Evolutionary conservation across 2,797 vertebrate genomes (phyloP), one percentile per base, ranked within the genome.

Genomic region (Naso thynnoides): DNA sequence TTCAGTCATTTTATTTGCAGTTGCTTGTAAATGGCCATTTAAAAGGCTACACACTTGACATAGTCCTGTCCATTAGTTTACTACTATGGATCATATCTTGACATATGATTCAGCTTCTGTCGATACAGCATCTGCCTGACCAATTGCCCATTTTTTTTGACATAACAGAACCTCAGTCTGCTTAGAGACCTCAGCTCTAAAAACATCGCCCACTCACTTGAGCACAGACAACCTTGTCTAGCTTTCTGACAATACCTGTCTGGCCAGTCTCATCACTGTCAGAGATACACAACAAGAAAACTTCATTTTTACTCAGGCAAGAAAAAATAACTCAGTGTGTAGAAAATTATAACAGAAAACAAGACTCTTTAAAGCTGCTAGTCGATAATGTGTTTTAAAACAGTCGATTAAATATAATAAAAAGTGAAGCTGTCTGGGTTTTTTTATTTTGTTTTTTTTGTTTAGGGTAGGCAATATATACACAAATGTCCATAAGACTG

Each of bases 141-240:
- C 7, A 27, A 13, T 38, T 21, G 3, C 21, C 21, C 59, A 29
- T 16, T 5, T 6, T 27, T 36, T 63, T 23, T 9, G 21, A 60
- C 44, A 56, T 6, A 56, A 47, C 52, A 27, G 18, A 53, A 18
- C 13, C 14, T 23, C 9, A 56, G 42, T 56, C 50, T 39, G 55
- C 44, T 64, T 14, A 49, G 26, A 58, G 31, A 53, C 29, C 42
- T 59, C 18, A 18, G 19, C 33, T 55, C 38, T 45, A 6, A 21
- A 36, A 56, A 52, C 14, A 21, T 10, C 27, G 4, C 38, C 61
- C 31, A 71, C 18, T 61, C 8, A 19, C 44, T 44, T 36, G 18
- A 80, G 31, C 18, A 39, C 10, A 52, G 68, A 23, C 5, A 1
- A 58, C 47, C 45, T 72, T 39, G 27, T 69, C 41, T 64, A 9